Percentiles rank a stretch among this genome's conserved stretches.
Conservation (phyloP, 2,797 vertebrate genomes). For the Paedocypris micromegethes region DNA sequence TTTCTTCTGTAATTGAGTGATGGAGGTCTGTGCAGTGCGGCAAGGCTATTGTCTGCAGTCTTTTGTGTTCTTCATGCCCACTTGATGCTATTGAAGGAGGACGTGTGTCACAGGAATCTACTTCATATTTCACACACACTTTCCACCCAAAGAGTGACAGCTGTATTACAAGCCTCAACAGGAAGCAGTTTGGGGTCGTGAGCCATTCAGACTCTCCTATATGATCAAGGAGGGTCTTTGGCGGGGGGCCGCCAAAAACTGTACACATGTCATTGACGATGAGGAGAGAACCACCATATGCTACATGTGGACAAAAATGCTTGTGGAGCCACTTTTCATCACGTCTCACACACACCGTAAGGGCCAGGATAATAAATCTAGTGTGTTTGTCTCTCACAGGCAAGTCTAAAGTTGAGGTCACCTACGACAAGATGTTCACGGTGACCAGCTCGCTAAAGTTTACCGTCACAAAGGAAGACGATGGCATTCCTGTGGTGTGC, state of each 20-base stretch:
- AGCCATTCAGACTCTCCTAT: conserved; percentile 46
- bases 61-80: conserved; percentile 42
- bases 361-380: background rate
- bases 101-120: conserved; percentile 40
- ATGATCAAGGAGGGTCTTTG: conserved; percentile 45
- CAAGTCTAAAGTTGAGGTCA: conserved; percentile 83
- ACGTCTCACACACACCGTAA: background rate
- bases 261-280: conserved; percentile 36
- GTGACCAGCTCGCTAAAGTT: conserved; percentile 87
- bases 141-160: conserved; percentile 50
- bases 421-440: conserved; percentile 90
- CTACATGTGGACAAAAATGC: conserved; percentile 14
- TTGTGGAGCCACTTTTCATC: conserved; percentile 3
- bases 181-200: conserved; percentile 49
- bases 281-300: conserved; percentile 23
- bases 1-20: conserved; percentile 43
- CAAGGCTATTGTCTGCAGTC: conserved; percentile 46
- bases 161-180: conserved; percentile 42
- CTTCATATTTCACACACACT: conserved; percentile 52
- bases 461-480: conserved; percentile 85
- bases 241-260: conserved; percentile 26
- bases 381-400: conserved; percentile 58
- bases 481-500: conserved; percentile 84
- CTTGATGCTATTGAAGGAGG: conserved; percentile 31
- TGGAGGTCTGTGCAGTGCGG: conserved; percentile 34